phyloP scores from a whole-genome alignment of 2,888 invertebrate genomes.

The Drosophila colorata region DNA sequence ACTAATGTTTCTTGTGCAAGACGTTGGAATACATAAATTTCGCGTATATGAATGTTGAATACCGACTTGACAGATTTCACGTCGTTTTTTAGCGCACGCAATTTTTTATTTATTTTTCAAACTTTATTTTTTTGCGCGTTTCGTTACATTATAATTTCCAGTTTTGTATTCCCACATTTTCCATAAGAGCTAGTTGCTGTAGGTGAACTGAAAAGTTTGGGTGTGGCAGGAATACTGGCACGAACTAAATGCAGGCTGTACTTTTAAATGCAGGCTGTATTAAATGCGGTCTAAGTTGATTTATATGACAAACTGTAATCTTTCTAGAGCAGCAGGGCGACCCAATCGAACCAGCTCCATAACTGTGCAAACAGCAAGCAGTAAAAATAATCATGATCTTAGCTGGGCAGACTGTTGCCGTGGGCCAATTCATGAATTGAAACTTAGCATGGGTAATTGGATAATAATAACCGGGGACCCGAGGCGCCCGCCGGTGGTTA shows the following conservation, averaged over 20 bases:
- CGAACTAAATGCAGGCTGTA: not conserved
- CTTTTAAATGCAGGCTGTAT: not conserved
- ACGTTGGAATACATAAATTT: conserved; percentile 24
- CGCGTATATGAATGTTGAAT: conserved; percentile 14
- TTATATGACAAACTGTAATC: conserved; percentile 15
- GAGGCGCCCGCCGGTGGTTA: conserved; percentile 47
- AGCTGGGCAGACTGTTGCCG: conserved; percentile 2
- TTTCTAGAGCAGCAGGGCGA: conserved; percentile 3
- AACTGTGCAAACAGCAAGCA: conserved; percentile 11
- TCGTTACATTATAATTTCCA: conserved; percentile 2
- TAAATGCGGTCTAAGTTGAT: not conserved
- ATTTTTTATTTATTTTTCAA: conserved; percentile 12
- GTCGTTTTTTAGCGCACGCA: conserved; percentile 23
- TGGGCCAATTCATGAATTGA: conserved; percentile 38
- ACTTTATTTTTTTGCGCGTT: conserved; percentile 1
- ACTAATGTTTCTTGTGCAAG: not conserved
- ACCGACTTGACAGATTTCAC: conserved; percentile 12
- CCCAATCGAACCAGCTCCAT: not conserved
- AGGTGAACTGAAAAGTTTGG: conserved; percentile 15
- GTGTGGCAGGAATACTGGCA: conserved; percentile 12
- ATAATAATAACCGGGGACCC: conserved; percentile 58
- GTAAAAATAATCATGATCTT: conserved; percentile 10
- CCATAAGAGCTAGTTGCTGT: not conserved
- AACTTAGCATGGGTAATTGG: conserved; percentile 71
- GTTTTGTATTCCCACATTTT: conserved; percentile 19